A percentile compares a stretch with the other conserved stretches of the same genome.
phyloP scores from a whole-genome alignment of 2,113 vertebrate species.

The Hymenochirus boettgeri region DNA sequence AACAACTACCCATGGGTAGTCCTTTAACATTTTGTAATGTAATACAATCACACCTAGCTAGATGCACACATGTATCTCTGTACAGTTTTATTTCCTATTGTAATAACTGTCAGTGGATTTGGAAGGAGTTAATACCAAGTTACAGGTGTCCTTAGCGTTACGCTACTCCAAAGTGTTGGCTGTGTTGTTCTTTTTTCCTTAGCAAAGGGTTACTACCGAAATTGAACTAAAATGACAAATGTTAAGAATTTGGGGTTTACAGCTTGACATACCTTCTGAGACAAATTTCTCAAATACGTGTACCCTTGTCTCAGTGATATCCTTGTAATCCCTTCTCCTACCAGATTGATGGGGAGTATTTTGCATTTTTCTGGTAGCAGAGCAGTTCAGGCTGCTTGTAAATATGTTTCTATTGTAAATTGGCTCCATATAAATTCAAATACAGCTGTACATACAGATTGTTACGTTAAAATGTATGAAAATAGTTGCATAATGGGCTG shows the following conservation, averaged over 20 bases:
- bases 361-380: constrained; percentile 25
- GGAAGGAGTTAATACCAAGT: neutral
- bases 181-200: neutral
- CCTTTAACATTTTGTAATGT: no score
- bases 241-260: neutral
- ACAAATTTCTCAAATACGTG: constrained; percentile 3
- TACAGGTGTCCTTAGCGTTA: neutral
- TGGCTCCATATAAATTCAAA: constrained; percentile 25
- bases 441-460: constrained; percentile 34
- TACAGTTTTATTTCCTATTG: neutral
- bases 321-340: constrained; percentile 16
- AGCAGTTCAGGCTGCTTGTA: constrained; percentile 31
- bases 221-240: neutral
- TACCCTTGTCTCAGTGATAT: neutral
- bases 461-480: constrained; percentile 39
- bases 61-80: neutral
- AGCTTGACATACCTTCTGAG: neutral
- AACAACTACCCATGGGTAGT: no score
- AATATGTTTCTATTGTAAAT: constrained; percentile 44
- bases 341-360: constrained; percentile 13
- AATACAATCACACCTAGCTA: neutral
- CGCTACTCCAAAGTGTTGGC: neutral
- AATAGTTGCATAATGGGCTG: constrained; percentile 34
- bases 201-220: neutral
- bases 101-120: neutral